These are phyloP conservation scores for Arge pagana DNA, from an alignment of 2,888 invertebrate genomes.

Conservation along the genomic window DNA sequence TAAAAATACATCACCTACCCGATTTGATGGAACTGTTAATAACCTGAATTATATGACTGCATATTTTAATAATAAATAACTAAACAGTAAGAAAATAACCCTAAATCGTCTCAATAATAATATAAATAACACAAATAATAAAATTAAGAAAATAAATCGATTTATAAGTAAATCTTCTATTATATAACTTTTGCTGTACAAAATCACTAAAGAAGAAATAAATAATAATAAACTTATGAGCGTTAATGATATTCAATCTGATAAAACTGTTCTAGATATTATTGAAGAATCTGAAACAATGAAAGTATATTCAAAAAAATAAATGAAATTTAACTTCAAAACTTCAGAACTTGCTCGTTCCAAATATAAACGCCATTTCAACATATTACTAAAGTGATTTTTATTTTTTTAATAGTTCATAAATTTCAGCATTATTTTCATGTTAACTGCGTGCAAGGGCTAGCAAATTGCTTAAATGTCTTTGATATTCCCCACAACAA, in stretches of 20 bases:
- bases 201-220: slow-evolving; percentile 70
- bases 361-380: too few relatives aligned
- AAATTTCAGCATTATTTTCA: too few relatives aligned
- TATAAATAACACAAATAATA: slow-evolving; percentile 71
- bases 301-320: slow-evolving; percentile 65
- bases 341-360: too few relatives aligned
- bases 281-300: slow-evolving; percentile 60
- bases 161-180: slow-evolving; percentile 61
- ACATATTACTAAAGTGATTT: too few relatives aligned
- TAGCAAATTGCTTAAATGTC: too few relatives aligned
- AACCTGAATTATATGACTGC: slow-evolving; percentile 71
- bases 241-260: slow-evolving; percentile 68
- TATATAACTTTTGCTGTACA: slow-evolving; percentile 70
- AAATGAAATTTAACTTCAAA: slow-evolving; percentile 54
- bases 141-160: slow-evolving; percentile 69
- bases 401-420: too few relatives aligned
- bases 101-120: slow-evolving; percentile 74
- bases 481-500: too few relatives aligned
- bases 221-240: slow-evolving; percentile 69
- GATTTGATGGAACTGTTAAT: slow-evolving; percentile 74
- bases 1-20: too few relatives aligned
- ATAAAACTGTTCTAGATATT: slow-evolving; percentile 63
- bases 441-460: too few relatives aligned
- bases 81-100: slow-evolving; percentile 73
- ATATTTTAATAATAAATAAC: slow-evolving; percentile 74